Base-by-base conservation (phyloP, 2,113 vertebrate species). In the Epinephelus lanceolatus region DNA sequence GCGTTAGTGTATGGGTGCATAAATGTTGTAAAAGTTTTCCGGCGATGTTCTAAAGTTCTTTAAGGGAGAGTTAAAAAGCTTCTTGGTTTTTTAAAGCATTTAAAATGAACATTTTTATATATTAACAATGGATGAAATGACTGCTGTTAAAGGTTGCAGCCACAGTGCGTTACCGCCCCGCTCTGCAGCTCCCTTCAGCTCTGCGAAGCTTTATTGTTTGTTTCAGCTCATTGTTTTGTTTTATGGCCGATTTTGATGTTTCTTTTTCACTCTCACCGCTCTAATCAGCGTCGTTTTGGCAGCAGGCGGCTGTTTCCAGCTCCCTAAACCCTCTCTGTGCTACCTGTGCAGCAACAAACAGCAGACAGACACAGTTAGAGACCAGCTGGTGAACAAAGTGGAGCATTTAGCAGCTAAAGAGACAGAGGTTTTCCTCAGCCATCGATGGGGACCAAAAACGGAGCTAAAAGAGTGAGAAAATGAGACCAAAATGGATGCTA, bases 211-310 rank as follows among this genome's bases (percentile, higher is more conserved):
- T 45, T 12, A 42, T 12, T 0, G n/a, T 4, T 27, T 53, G 45
- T 33, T 71, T 71, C 52, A 57, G 21, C 53, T 71, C 69, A 57
- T 57, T 66, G n/a, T 66, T 66, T 66, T 42, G 21, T 18, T 55
- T 56, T 23, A 56, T 14, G 3, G 21, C 49, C 21, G 10, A 15
- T 49, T 18, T 51, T 57, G 23, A 1, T 57, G 4, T 25, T 21
- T 60, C 3, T 33, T 10, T 61, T 1, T 37, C 18, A 9, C 9
- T 40, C 10, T n/a, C 11, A 15, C 47, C 1, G 14, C 47, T 49
- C 13, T 49, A 1, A 33, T 37, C 12, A 7, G 19, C 12, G 11
- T 25, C 47, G 33, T 57, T 25, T 47, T 8, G 40, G 40, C 13
- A 45, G 21, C 62, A 47, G 21, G n/a, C 42, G 17, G 40, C 21